These are phyloP conservation scores for Cacatua alba DNA, from an alignment of 2,113 vertebrate genomes.

Conservation along the genomic window DNA sequence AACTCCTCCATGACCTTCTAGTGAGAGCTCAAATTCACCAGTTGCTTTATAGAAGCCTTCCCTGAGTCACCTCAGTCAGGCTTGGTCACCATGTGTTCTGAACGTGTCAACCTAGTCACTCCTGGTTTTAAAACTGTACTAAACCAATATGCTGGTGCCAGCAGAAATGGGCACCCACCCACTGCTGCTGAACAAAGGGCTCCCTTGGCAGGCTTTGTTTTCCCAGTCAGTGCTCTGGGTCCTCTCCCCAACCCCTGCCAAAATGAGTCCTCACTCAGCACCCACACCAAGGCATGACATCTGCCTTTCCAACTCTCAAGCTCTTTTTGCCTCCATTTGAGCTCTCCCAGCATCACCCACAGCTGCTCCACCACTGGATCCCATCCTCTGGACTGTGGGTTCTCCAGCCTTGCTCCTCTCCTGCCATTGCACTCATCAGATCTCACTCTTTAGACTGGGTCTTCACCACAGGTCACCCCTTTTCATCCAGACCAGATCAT, in stretches of 20 bases:
- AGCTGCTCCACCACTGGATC: rapidly evolving
- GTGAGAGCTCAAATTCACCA: rapidly evolving
- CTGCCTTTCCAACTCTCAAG: no score
- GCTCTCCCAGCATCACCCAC: background rate
- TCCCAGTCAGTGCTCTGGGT: background rate
- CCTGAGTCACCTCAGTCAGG: rapidly evolving
- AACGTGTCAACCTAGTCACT: background rate
- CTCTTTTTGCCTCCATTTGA: background rate
- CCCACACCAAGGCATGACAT: background rate
- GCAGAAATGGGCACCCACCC: background rate
- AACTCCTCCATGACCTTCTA: no score
- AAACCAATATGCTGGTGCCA: background rate
- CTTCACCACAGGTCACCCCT: background rate
- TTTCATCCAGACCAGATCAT: background rate
- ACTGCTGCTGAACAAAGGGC: rapidly evolving
- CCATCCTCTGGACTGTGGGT: rapidly evolving
- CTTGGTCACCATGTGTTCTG: rapidly evolving
- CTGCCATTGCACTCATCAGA: background rate
- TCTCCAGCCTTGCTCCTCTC: rapidly evolving
- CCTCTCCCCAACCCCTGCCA: background rate
- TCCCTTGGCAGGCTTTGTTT: rapidly evolving
- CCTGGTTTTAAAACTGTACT: background rate
- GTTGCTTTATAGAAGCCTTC: background rate
- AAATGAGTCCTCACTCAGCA: background rate
- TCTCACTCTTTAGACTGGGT: background rate